Conservation (phyloP, 2,113 vertebrate species). For the Scomber scombrus region DNA sequence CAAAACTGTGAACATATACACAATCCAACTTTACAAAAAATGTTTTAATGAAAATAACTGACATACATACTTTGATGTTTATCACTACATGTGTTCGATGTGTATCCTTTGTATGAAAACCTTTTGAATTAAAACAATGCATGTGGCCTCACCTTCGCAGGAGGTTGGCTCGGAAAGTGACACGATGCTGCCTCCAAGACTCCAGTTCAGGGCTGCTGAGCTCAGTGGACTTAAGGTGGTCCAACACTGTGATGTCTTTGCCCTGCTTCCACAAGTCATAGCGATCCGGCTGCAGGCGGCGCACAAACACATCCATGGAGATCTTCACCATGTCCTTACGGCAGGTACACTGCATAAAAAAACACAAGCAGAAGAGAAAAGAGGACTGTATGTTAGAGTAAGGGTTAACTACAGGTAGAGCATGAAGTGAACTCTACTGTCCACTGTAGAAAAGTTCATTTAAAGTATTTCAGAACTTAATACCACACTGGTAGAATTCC, state of each 20-base stretch:
- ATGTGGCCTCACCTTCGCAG: conserved; percentile 87
- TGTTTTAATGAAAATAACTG: neutral
- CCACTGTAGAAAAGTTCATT: neutral
- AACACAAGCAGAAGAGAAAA: neutral
- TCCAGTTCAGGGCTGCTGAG: conserved; percentile 91
- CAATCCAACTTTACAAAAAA: too few species aligned
- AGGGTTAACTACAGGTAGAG: neutral
- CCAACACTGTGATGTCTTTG: conserved; percentile 89
- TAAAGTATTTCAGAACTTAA: neutral
- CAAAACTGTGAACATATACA: too few species aligned
- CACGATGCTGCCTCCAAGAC: conserved; percentile 89
- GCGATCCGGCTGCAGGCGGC: conserved; percentile 93
- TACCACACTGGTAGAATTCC: neutral
- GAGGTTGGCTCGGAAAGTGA: conserved; percentile 86
- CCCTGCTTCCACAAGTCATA: conserved; percentile 97
- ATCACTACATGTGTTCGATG: neutral
- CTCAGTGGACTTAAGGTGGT: conserved; percentile 91
- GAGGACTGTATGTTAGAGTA: neutral
- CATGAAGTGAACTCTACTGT: neutral
- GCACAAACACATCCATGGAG: conserved; percentile 98
- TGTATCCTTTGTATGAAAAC: neutral
- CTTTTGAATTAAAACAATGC: neutral
- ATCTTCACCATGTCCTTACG: conserved; percentile 99
- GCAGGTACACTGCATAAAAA: conserved; percentile 91
- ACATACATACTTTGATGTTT: neutral